Evolutionary conservation across 2,888 invertebrate genomes (phyloP).

Genomic region (Napeogenes sylphis): DNA sequence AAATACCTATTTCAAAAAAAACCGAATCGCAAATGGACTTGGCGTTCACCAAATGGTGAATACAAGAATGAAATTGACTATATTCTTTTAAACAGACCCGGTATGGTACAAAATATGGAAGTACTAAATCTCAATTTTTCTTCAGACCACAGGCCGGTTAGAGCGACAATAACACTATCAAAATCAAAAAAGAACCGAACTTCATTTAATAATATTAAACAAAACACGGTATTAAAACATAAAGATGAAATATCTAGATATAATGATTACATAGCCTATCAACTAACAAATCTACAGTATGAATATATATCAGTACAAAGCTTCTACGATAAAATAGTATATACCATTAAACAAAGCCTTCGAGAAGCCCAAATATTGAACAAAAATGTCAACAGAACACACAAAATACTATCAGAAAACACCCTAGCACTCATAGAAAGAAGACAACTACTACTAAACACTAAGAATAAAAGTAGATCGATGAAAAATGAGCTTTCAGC

Average conservation of each 20-base stretch:
- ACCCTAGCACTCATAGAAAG: too few relatives aligned
- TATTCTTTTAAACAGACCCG: slow-evolving; percentile 17
- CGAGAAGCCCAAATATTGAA: too few relatives aligned
- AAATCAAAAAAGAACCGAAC: neutral
- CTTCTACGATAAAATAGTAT: neutral
- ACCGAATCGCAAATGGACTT: slow-evolving; percentile 34
- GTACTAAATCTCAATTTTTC: slow-evolving; percentile 18
- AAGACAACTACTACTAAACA: too few relatives aligned
- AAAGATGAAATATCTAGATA: slow-evolving; percentile 22
- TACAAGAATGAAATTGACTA: slow-evolving; percentile 22
- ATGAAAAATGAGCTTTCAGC: slow-evolving; percentile 11
- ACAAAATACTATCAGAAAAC: too few relatives aligned
- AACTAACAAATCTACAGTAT: neutral
- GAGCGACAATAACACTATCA: slow-evolving; percentile 13
- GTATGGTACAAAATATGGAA: slow-evolving; percentile 13
- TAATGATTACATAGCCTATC: slow-evolving; percentile 11
- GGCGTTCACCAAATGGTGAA: slow-evolving; percentile 26
- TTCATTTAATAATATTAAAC: neutral
- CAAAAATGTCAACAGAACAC: too few relatives aligned
- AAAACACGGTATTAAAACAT: too few relatives aligned
- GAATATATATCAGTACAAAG: slow-evolving; percentile 2
- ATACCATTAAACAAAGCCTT: neutral
- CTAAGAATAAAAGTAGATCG: too few relatives aligned
- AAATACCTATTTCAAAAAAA: slow-evolving; percentile 30
- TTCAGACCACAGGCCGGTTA: slow-evolving; percentile 20